Conservation (phyloP, 2,797 vertebrate species). For the Carcharodon carcharias region DNA sequence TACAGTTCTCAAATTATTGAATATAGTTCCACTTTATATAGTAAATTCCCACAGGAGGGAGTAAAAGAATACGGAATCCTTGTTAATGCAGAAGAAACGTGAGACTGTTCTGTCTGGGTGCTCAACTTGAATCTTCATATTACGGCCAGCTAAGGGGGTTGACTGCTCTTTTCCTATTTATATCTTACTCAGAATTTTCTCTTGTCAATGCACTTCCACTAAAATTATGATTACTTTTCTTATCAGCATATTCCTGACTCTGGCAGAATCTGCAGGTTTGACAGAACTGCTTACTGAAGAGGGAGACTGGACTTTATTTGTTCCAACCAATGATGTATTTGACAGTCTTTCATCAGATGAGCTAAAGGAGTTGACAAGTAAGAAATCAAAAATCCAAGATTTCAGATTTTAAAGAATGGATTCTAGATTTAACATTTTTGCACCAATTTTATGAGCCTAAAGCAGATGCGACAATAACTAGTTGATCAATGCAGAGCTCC, state of each 20-base stretch:
- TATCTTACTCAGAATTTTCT: not conserved
- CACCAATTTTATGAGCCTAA: not conserved
- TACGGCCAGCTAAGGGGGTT: not conserved
- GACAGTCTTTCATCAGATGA: conserved; percentile 70
- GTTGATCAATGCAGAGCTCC: not conserved
- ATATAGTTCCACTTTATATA: not conserved
- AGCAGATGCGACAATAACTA: not conserved
- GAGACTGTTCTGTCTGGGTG: not conserved
- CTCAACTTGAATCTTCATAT: not conserved
- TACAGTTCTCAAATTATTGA: not conserved
- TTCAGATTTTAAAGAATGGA: not conserved
- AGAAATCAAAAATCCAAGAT: conserved; percentile 45
- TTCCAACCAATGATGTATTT: conserved; percentile 86
- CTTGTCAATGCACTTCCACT: not conserved
- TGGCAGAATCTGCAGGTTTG: conserved; percentile 79
- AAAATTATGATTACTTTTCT: not conserved
- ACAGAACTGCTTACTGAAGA: conserved; percentile 73
- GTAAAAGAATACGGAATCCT: not conserved
- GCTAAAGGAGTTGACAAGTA: conserved; percentile 70
- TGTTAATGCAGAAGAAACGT: not conserved
- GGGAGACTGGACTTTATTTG: conserved; percentile 84
- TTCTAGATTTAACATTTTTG: not conserved
- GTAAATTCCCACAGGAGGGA: not conserved
- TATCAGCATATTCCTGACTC: conserved; percentile 79
- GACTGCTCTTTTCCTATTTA: not conserved